Evolutionary conservation across 1,140 invertebrate genomes (phyloP), one percentile per base, ranked within the genome.

Genomic region (Zeugodacus cucurbitae): DNA sequence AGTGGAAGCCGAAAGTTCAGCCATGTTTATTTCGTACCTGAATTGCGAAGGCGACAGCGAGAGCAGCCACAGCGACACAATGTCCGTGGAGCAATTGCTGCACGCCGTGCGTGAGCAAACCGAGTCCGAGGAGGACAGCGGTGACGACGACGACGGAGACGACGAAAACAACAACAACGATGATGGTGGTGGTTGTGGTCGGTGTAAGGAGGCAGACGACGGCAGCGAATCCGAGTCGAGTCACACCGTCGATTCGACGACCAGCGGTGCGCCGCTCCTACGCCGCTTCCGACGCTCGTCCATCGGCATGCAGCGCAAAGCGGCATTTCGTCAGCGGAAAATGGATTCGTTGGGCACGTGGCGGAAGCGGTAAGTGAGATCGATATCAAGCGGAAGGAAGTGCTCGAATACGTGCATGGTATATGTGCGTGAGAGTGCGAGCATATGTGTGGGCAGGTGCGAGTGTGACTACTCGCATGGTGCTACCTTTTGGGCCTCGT

Each of bases 11-110:
- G n/a, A 54, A 6, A 26, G 2, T 62, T 34, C 54, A 32, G 6
- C 57, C 29, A 92, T 92, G 91, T 92, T 92, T 90, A 92, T 92
- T 90, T 92, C 91, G 88, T 92, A 90, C 90, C 91, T 92, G 90
- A 91, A 90, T 87, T 89, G 91, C 88, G 91, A 92, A 86, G 29
- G 86, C 86, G 54, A 78, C 48, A 85, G 70, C 59, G 62, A 89
- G 26, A 88, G 32, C 34, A 87, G 86, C 58, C 86, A 87, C 44
- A 85, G 67, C 57, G 89, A 89, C 37, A 88, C 48, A n/a, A 89
- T 91, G 62, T 91, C 88, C 86, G 90, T 92, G 90, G 90, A 92
- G 86, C 90, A 92, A 64, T 59, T 92, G 86, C 88, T 92, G 88
- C 91, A 91, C 62, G 90, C 90, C 6, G 91, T 92, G n/a, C 90